A percentile compares a stretch with the other conserved stretches of the same genome.
Evolutionary conservation across 2,113 vertebrate species (phyloP).

Genomic region (Fregetta grallaria): DNA sequence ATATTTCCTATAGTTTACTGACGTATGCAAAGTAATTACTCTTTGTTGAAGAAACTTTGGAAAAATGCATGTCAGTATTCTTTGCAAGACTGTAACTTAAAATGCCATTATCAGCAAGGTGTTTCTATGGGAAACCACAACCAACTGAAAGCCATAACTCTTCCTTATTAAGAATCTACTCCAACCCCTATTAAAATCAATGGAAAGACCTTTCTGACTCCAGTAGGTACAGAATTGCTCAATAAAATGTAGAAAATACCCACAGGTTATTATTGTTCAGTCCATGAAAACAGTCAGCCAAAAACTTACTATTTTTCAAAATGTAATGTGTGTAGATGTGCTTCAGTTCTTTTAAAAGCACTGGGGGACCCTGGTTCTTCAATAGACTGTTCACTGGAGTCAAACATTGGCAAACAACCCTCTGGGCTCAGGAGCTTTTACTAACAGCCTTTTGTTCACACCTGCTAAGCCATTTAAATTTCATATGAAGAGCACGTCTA

Average conservation of each 20-base stretch:
- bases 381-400: constrained; percentile 1
- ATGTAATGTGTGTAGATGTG: neutral
- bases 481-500: neutral
- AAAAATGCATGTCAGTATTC: neutral
- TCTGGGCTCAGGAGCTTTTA: neutral
- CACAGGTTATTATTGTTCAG: constrained; percentile 18
- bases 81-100: neutral
- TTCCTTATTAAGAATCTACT: neutral
- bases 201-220: constrained; percentile 22
- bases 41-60: neutral
- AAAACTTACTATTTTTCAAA: constrained; percentile 10
- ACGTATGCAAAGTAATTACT: neutral
- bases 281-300: constrained; percentile 1
- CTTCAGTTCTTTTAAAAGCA: constrained; percentile 17
- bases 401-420: constrained; percentile 14
- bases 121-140: neutral
- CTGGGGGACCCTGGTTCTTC: neutral
- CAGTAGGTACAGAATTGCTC: neutral
- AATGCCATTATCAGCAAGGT: neutral
- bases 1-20: neutral
- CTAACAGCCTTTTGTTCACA: neutral
- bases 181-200: constrained; percentile 16
- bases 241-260: constrained; percentile 13
- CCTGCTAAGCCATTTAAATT: constrained; percentile 41
- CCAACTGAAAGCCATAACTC: neutral